Conservation (phyloP, 2,888 invertebrate genomes). For the Caenorhabditis sinica region DNA sequence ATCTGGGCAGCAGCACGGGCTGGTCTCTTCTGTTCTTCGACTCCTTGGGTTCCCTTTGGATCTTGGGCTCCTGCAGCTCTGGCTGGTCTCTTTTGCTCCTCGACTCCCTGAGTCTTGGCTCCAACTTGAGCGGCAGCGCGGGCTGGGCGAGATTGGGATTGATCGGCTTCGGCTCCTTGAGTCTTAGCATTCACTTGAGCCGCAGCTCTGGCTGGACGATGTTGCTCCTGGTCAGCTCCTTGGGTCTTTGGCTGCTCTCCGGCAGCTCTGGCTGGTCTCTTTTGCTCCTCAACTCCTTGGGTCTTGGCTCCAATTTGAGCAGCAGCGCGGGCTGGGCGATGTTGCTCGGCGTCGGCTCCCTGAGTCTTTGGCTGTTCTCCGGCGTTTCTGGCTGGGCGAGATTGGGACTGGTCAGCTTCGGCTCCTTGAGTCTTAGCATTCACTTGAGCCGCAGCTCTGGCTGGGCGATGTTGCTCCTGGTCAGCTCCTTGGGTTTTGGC, state of each 20-base stretch:
- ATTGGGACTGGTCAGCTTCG: not conserved
- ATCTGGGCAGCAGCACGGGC: not conserved
- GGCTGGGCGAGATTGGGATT: conserved; percentile 1
- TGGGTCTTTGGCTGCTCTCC: conserved; percentile 1
- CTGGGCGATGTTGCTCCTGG: not conserved
- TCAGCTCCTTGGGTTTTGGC: not conserved
- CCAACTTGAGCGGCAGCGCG: not conserved
- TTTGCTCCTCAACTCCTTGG: not conserved
- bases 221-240: not conserved
- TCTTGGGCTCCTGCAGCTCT: not conserved
- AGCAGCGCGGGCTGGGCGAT: conserved; percentile 9
- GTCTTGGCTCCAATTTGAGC: conserved; percentile 4
- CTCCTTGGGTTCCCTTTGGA: too few species aligned
- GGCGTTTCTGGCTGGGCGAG: not conserved
- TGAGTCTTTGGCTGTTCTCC: conserved; percentile 3
- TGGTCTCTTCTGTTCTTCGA: not conserved
- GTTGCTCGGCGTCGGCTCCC: conserved; percentile 8
- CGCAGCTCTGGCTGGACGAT: conserved; percentile 2
- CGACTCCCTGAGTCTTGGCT: not conserved
- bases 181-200: not conserved
- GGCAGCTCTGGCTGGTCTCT: not conserved
- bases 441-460: not conserved
- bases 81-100: conserved; percentile 4
- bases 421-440: not conserved
- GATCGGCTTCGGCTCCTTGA: conserved; percentile 15